Evolutionary conservation across 2,113 vertebrate genomes (phyloP), one percentile per base, ranked within the genome.

Genomic region (Sinosuthora webbiana): DNA sequence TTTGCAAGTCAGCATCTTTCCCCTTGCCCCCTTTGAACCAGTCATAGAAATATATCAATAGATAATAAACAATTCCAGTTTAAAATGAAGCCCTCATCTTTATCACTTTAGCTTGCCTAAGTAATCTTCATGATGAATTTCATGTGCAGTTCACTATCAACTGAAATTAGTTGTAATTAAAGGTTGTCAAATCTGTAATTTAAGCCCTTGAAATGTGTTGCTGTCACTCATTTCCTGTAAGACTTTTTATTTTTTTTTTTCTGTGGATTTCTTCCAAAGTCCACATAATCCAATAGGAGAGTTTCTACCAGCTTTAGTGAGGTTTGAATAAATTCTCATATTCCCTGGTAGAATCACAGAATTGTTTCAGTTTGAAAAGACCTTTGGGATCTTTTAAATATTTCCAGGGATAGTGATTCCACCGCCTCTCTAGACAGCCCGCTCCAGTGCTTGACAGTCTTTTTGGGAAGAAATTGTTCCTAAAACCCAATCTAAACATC

Each of bases 1-100:
- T 55, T 52, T 64, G 10, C 52, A 63, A 76, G 37, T 52, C 62
- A 89, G 12, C 19, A 35, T 63, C 44, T 75, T 91, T 79, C 20
- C 11, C 21, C 8, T 79, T 75, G 3, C 12, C 12, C 9, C 3
- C 11, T 86, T 90, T 84, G 33, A 91, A 57, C 15, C 16, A 93
- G 30, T 76, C 31, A 30, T 11, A 80, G 41, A 56, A 88, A 56
- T 69, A 97, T 74, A 55, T 95, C 81, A 89, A 59, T 73, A 33
- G 31, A 37, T 98, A 97, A 97, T 97, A 97, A 98, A 98, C 97
- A 97, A 97, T 97, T 97, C 78, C 91, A 87, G 50, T 77, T 95
- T 98, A 89, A 95, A 97, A 97, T 84, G 8, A 95, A 82, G n/a
- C 57, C 35, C 16, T 93, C 87, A 84, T 89, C 92, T 95, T 94